A percentile compares a stretch with the other conserved stretches of the same genome.
Evolutionary conservation across 2,113 vertebrate genomes (phyloP).

Genomic region (Hylia prasina): DNA sequence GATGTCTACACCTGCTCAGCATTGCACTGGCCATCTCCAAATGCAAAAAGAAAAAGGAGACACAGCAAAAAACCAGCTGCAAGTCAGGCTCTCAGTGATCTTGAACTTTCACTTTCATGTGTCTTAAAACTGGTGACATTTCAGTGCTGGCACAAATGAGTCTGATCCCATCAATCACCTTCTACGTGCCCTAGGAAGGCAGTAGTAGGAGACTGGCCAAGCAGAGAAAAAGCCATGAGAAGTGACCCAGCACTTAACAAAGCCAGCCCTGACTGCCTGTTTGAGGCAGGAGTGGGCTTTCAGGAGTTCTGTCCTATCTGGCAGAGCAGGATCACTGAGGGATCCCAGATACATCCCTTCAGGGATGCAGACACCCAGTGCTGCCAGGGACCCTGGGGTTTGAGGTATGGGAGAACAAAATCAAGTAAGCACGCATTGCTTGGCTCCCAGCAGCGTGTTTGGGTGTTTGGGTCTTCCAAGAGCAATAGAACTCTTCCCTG

Average conservation of each 20-base stretch:
- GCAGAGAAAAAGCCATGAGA: background rate
- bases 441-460: background rate
- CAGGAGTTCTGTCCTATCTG: background rate
- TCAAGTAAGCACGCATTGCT: background rate
- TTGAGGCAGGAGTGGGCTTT: background rate
- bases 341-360: fast-evolving
- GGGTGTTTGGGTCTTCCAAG: background rate
- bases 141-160: background rate
- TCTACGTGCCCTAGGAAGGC: fast-evolving
- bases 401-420: background rate
- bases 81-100: background rate
- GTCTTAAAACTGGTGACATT: background rate
- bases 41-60: background rate
- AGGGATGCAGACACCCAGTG: background rate
- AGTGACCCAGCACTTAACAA: background rate
- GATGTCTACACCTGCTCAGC: background rate
- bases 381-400: background rate
- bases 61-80: fast-evolving
- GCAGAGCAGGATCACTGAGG: background rate
- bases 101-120: background rate
- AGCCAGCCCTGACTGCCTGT: background rate
- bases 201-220: background rate
- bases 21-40: background rate
- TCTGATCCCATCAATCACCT: background rate
- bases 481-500: background rate